These are phyloP conservation scores for Uloborus diversus DNA, from an alignment of 1,140 invertebrate genomes.

Conservation along the genomic window DNA sequence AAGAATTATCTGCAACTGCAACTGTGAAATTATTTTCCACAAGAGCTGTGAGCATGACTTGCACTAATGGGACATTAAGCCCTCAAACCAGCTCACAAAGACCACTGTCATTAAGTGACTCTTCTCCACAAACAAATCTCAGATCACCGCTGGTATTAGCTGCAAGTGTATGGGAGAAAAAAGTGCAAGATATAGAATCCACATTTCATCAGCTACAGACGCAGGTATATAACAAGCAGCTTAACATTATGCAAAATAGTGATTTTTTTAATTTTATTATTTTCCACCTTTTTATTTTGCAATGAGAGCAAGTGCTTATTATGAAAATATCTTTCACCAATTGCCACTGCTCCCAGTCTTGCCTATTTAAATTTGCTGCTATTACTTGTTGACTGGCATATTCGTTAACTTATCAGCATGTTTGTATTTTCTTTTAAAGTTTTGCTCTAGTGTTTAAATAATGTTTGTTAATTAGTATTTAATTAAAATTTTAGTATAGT, in stretches of 20 bases:
- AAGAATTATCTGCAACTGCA: conserved; percentile 49
- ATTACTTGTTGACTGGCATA: no score
- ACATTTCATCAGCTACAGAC: conserved; percentile 51
- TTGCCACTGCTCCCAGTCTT: no score
- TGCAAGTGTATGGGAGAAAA: conserved; percentile 55
- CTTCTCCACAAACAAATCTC: conserved; percentile 39
- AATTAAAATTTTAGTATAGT: no score
- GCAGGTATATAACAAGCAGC: no score
- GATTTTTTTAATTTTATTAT: neutral
- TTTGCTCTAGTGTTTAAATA: no score
- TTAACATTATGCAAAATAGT: neutral
- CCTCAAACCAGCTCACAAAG: conserved; percentile 28
- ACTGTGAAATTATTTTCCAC: conserved; percentile 48
- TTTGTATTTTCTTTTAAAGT: no score
- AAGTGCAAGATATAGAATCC: conserved; percentile 53
- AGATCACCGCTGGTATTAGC: conserved; percentile 47
- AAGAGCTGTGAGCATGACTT: conserved; percentile 45
- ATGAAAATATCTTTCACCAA: no score
- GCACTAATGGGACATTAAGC: conserved; percentile 44
- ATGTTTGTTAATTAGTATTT: no score
- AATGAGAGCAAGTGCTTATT: no score
- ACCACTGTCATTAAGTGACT: conserved; percentile 37
- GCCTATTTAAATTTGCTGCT: no score
- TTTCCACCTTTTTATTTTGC: neutral
- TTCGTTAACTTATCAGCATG: no score